Conservation (phyloP, 2,113 vertebrate species). For the Chiloscyllium plagiosum region DNA sequence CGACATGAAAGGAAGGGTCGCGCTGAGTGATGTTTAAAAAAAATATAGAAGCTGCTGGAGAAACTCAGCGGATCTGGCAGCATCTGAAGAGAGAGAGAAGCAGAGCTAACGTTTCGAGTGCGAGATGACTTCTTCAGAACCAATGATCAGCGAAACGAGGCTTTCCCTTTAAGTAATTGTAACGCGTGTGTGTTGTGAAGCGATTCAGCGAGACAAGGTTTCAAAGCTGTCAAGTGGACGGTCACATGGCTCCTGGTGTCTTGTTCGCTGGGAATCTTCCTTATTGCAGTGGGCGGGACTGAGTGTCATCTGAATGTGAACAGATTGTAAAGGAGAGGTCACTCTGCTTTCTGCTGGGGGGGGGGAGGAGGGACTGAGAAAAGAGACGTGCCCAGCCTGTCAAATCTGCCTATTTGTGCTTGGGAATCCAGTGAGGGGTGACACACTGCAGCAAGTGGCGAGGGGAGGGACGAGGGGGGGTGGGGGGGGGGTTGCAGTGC, state of each 20-base stretch:
- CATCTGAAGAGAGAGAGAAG: neutral
- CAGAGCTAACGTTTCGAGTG: too few relatives aligned
- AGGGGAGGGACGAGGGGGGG: too few relatives aligned
- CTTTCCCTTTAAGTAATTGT: neutral
- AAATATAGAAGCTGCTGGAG: neutral
- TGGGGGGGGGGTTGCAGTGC: too few relatives aligned
- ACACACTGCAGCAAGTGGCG: neutral
- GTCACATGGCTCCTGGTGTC: neutral
- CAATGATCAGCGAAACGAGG: neutral
- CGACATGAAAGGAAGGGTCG: too few relatives aligned
- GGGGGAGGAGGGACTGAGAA: neutral
- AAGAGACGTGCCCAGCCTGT: constrained; percentile 13
- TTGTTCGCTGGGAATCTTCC: neutral
- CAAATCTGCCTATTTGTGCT: neutral
- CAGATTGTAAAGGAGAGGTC: neutral
- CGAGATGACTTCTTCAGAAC: neutral
- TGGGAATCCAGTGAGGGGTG: neutral
- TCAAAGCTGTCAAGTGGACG: neutral
- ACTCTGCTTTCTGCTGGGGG: neutral
- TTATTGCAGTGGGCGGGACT: neutral
- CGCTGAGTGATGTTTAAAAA: neutral
- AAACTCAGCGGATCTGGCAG: too few relatives aligned
- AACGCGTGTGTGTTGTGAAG: neutral
- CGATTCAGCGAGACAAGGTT: neutral
- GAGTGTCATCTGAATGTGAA: neutral